Percentiles rank a stretch among this genome's conserved stretches.
Evolutionary conservation across 2,888 invertebrate species (phyloP).

Genomic region (Atethmia centrago): DNA sequence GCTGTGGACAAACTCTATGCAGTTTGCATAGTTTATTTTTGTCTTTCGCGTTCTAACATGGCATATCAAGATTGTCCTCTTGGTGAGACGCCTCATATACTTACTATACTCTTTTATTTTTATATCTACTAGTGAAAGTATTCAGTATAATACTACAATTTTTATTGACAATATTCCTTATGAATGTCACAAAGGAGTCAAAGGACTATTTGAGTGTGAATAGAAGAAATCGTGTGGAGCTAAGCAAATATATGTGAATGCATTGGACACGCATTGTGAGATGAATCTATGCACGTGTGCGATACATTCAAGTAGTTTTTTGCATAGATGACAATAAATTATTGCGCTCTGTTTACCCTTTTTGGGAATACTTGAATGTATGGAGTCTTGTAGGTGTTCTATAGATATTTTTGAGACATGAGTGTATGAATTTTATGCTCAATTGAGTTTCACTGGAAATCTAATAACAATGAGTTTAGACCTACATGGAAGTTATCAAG

Average conservation of each 20-base stretch:
- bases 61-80: too few relatives aligned
- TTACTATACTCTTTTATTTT: slow-evolving; percentile 9
- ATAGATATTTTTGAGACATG: slow-evolving; percentile 16
- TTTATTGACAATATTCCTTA: slow-evolving; percentile 40
- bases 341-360: slow-evolving; percentile 81
- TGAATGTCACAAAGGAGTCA: slow-evolving; percentile 59
- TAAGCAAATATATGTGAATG: slow-evolving; percentile 83
- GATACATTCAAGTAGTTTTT: slow-evolving; percentile 70
- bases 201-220: slow-evolving; percentile 71
- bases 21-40: too few relatives aligned
- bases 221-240: slow-evolving; percentile 65
- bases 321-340: slow-evolving; percentile 76
- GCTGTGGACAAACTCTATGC: too few relatives aligned
- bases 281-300: slow-evolving; percentile 81
- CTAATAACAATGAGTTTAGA: slow-evolving; percentile 20
- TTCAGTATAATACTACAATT: slow-evolving; percentile 20
- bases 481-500: slow-evolving; percentile 6
- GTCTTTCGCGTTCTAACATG: too few relatives aligned
- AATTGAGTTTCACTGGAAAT: slow-evolving; percentile 20
- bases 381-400: slow-evolving; percentile 32
- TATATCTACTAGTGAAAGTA: slow-evolving; percentile 47
- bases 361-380: slow-evolving; percentile 59
- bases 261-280: slow-evolving; percentile 78
- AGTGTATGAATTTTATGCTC: slow-evolving; percentile 49
- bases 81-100: too few relatives aligned